phyloP scores from a whole-genome alignment of 2,113 vertebrate species.

The Mobula hypostoma region DNA sequence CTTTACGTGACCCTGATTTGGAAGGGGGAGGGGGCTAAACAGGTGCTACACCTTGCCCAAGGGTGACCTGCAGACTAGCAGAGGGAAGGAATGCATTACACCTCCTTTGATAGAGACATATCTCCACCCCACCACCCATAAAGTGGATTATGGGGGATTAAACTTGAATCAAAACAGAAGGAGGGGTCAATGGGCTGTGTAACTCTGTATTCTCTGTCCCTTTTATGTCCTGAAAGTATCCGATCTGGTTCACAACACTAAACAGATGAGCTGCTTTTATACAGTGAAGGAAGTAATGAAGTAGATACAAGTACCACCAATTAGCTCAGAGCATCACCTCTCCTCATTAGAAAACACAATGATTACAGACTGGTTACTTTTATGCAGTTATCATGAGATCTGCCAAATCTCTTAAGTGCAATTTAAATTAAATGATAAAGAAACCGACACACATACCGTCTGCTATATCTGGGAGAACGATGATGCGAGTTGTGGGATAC shows the following conservation, averaged over 20 bases:
- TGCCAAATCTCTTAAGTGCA: neutral
- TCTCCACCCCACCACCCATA: no score
- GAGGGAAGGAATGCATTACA: no score
- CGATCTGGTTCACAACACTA: neutral
- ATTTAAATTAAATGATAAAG: conserved; percentile 33
- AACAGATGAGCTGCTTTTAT: neutral
- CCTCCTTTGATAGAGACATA: no score
- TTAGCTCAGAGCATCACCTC: neutral
- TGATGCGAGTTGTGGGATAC: conserved; percentile 61
- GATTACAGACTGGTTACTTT: neutral
- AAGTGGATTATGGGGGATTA: no score
- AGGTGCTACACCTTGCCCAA: no score
- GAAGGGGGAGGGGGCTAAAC: no score
- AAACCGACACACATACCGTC: conserved; percentile 56
- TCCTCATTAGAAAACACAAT: neutral
- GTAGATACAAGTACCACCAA: neutral
- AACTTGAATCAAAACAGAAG: neutral
- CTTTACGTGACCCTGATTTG: no score
- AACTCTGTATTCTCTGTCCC: neutral
- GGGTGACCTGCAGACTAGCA: no score
- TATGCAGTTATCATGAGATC: neutral
- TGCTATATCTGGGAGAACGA: conserved; percentile 65
- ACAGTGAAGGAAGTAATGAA: neutral
- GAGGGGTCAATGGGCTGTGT: neutral
- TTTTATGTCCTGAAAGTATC: neutral